Percentiles rank a stretch among this genome's conserved stretches.
These are phyloP conservation scores for Ceratina calcarata DNA, from an alignment of 1,140 invertebrate species.

Conservation along the genomic window DNA sequence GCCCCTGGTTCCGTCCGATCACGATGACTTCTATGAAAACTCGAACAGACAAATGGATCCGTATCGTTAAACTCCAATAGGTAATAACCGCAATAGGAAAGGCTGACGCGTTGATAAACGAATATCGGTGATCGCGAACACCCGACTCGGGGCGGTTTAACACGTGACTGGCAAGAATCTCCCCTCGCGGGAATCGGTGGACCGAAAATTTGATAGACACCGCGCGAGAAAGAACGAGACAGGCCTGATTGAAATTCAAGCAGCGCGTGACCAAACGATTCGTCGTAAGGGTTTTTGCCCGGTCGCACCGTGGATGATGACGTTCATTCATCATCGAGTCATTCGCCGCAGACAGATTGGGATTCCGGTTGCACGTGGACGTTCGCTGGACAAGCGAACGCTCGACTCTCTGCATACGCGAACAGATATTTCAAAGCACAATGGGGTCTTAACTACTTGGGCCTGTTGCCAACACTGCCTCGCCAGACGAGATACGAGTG, in stretches of 20 bases:
- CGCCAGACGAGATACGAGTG: too few species aligned
- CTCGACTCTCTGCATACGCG: not conserved
- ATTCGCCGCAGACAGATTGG: slow-evolving; percentile 34
- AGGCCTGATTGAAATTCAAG: slow-evolving; percentile 45
- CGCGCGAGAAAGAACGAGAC: too few species aligned
- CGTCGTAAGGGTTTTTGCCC: slow-evolving; percentile 49
- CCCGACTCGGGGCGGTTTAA: slow-evolving; percentile 27
- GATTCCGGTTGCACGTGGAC: slow-evolving; percentile 6
- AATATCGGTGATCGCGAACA: not conserved
- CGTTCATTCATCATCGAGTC: slow-evolving; percentile 56
- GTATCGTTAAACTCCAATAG: not conserved
- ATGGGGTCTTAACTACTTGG: slow-evolving; percentile 9
- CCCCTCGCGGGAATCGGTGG: not conserved
- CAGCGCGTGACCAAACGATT: slow-evolving; percentile 58
- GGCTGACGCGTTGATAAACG: not conserved
- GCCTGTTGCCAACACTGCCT: not conserved
- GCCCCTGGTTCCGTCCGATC: not conserved
- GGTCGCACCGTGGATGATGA: slow-evolving; percentile 41
- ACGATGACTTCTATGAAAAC: not conserved
- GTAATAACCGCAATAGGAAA: not conserved
- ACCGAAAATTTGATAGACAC: slow-evolving; percentile 6
- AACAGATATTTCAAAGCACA: slow-evolving; percentile 11
- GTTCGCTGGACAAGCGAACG: slow-evolving; percentile 14
- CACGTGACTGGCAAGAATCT: slow-evolving; percentile 45
- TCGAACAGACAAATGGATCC: not conserved